Conservation (phyloP, 2,888 invertebrate genomes). For the Stictocephala bisonia region DNA sequence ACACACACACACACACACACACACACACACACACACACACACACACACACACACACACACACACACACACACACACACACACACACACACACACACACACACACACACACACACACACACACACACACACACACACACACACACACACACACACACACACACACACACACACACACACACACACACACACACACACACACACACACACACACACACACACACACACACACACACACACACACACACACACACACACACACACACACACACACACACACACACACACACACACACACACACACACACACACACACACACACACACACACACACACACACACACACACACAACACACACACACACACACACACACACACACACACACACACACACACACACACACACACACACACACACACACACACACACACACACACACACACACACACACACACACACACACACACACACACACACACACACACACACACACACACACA, state of each 20-base stretch:
- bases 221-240: conserved; percentile 7
- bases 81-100: background rate
- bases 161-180: conserved; percentile 9
- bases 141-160: conserved; percentile 6
- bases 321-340: background rate
- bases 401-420: conserved; percentile 28
- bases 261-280: background rate
- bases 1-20: conserved; percentile 5
- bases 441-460: conserved; percentile 45
- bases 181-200: conserved; percentile 13
- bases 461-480: conserved; percentile 50
- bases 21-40: conserved; percentile 13
- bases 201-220: conserved; percentile 9
- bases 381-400: background rate
- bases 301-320: conserved; percentile 14
- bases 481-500: conserved; percentile 44
- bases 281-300: background rate
- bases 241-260: conserved; percentile 15
- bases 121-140: conserved; percentile 13
- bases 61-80: conserved; percentile 13
- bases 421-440: background rate
- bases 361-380: background rate
- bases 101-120: conserved; percentile 2
- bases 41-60: conserved; percentile 13
- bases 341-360: background rate